Conservation (phyloP, 2,113 vertebrate species). For the Seriola aureovittata region DNA sequence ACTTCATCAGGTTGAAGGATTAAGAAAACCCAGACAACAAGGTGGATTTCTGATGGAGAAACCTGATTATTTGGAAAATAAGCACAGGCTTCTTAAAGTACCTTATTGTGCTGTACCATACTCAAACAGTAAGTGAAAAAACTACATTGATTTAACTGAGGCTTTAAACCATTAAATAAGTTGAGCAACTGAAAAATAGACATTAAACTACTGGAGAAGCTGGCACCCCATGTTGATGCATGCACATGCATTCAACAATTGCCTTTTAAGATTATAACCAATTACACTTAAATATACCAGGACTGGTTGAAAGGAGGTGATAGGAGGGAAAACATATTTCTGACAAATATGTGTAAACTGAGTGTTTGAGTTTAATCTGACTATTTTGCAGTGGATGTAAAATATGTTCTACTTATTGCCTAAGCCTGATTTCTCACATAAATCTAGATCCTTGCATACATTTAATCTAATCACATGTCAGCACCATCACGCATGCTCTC, state of each 20-base stretch:
- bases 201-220: too few species aligned
- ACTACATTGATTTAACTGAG: background rate
- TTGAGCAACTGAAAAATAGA: background rate
- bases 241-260: background rate
- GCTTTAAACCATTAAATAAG: background rate
- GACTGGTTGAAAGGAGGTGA: background rate
- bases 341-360: background rate
- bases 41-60: slow-evolving; percentile 5
- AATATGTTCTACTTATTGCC: background rate
- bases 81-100: slow-evolving; percentile 7
- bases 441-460: too few species aligned
- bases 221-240: too few species aligned
- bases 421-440: background rate
- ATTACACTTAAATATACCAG: background rate
- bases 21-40: slow-evolving; percentile 31
- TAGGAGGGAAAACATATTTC: background rate
- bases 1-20: slow-evolving; percentile 22
- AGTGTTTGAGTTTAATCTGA: background rate
- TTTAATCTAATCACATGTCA: too few species aligned
- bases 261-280: background rate
- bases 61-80: slow-evolving; percentile 27
- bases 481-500: background rate
- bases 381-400: background rate
- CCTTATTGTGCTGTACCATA: background rate
- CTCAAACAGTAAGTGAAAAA: background rate